Percentiles rank a stretch among this genome's conserved stretches.
phyloP scores from a whole-genome alignment of 1,140 invertebrate species.

The Heliconius hermathena region DNA sequence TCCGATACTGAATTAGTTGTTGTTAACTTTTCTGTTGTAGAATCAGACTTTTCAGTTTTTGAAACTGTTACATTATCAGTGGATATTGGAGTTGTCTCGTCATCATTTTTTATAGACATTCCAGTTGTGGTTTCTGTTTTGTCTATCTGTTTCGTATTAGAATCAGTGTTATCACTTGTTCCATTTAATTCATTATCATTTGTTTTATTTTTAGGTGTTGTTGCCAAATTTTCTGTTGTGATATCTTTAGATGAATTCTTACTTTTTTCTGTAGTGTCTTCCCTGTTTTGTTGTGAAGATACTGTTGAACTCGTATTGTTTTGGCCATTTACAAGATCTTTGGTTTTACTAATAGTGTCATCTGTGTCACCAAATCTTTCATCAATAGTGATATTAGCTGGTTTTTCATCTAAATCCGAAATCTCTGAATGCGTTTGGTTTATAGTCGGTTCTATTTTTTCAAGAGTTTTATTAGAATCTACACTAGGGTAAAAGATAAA shows the following conservation, averaged over 20 bases:
- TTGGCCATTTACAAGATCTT: neutral
- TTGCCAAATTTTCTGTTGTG: neutral
- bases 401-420: neutral
- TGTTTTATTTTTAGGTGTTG: neutral
- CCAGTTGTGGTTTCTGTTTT: neutral
- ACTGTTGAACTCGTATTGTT: neutral
- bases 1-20: neutral
- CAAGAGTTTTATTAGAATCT: slow-evolving; percentile 29
- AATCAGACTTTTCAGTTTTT: neutral
- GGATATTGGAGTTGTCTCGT: too few species aligned
- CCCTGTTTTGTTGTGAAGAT: neutral
- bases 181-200: neutral
- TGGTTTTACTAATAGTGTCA: neutral
- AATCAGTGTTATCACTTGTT: neutral
- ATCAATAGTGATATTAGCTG: neutral
- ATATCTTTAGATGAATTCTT: neutral
- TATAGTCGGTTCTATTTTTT: slow-evolving; percentile 17
- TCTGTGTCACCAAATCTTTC: neutral
- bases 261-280: neutral
- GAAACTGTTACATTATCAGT: neutral
- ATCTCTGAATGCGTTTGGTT: slow-evolving; percentile 7
- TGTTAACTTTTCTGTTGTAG: neutral
- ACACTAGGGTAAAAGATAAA: slow-evolving; percentile 47
- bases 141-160: neutral
- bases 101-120: neutral